Conservation (phyloP, 1,140 invertebrate genomes). For the Macrosteles quadrilineatus region DNA sequence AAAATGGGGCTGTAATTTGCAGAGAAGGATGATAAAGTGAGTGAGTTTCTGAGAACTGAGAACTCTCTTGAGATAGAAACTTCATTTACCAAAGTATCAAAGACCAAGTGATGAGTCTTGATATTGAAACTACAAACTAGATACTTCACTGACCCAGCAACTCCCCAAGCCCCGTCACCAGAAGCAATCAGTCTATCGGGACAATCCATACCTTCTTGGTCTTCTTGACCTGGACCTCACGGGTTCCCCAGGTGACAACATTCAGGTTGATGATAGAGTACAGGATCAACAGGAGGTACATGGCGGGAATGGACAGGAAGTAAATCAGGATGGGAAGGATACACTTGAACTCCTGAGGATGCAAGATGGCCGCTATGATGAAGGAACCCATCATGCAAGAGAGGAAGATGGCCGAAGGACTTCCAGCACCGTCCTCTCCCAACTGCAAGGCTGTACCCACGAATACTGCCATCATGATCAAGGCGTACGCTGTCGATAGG, state of each 20-base stretch:
- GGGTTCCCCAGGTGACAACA: slow-evolving; percentile 95
- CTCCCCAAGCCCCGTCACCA: no score
- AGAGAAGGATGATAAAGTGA: no score
- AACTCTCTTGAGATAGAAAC: no score
- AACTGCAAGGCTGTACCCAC: slow-evolving; percentile 98
- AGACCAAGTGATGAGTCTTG: no score
- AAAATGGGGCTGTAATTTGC: no score
- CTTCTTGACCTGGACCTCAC: slow-evolving; percentile 95
- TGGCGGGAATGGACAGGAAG: slow-evolving; percentile 94
- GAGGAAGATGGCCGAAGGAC: slow-evolving; percentile 96
- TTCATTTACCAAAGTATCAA: no score
- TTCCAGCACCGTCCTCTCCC: slow-evolving; percentile 91
- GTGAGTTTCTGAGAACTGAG: no score
- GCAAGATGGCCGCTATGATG: slow-evolving; percentile 93
- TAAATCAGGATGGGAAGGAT: slow-evolving; percentile 94
- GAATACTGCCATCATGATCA: slow-evolving; percentile 99
- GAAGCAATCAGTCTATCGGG: no score
- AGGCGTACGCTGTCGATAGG: slow-evolving; percentile 90
- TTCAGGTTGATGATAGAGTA: slow-evolving; percentile 98
- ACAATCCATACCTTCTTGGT: slow-evolving; percentile 78
- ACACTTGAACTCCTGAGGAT: slow-evolving; percentile 99
- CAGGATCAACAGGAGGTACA: slow-evolving; percentile 95
- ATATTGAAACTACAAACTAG: no score
- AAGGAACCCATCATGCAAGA: slow-evolving; percentile 91
- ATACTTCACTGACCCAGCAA: no score